Evolutionary conservation across 2,113 vertebrate species (phyloP), one percentile per base, ranked within the genome.

Genomic region (Pithys albifrons): DNA sequence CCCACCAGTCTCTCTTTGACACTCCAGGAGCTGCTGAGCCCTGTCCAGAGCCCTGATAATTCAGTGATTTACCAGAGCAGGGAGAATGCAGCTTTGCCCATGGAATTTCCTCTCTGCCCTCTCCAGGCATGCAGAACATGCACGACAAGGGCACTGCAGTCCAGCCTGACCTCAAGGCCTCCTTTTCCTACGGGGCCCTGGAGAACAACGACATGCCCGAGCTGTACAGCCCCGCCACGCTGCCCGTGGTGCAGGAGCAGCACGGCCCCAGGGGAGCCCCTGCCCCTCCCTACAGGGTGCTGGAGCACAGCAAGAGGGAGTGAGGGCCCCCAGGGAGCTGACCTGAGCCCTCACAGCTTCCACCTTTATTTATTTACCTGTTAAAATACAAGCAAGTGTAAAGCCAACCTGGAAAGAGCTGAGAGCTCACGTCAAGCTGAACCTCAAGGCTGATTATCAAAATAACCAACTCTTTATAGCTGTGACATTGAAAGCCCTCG

Each of bases 181-280:
- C 99, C 6, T 99, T 99, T 89, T 99, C 99, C 69, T 99, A 99
- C 0, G 99, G 99, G 0, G 98, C 99, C 46, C 98, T 99, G 89
- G 99, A 99, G 92, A 99, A 98, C 98, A 99, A 98, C 0, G 99
- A 99, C 89, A 89, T 98, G 69, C 98, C 98, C 0, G 98, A 98
- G 39, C 97, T 98, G 57, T 98, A 98, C 18, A 95, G 97, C 3
- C 98, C 99, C 9, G 98, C 98, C 23, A 96, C 98, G 0, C 84
- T 98, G 57, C 98, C 99, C 0, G 97, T 98, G 10, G 97, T 98
- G 80, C 98, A 98, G 65, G 98, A 98, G 54, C 98, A 98, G 6
- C 97, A 98, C 3, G 69, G 80, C 7, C 96, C 61, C 81, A 96
- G 43, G 73, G 83, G 71, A 23, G 80, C 22, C 82, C 67, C 97